Conservation (phyloP, 2,888 invertebrate genomes). For the Rotaria socialis region DNA sequence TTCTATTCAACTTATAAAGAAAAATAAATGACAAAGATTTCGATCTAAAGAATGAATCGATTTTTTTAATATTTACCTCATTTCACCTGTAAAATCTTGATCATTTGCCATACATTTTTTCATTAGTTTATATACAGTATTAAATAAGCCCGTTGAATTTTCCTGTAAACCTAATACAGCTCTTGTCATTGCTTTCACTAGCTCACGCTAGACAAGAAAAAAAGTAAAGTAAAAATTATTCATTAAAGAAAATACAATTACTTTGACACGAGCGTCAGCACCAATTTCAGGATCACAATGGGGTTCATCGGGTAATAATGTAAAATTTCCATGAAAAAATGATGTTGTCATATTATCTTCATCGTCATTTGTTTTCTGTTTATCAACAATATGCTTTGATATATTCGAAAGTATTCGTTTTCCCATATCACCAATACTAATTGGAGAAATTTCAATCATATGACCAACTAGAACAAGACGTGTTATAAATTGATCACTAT, state of each 20-base stretch:
- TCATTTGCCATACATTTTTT: conserved; percentile 31
- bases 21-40: no score
- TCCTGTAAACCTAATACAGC: conserved; percentile 14
- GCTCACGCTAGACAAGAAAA: background rate
- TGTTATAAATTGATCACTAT: conserved; percentile 25
- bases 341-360: background rate
- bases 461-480: conserved; percentile 26
- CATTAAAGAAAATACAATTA: background rate
- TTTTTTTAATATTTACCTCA: background rate
- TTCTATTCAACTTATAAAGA: no score
- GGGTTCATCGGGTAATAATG: conserved; percentile 32
- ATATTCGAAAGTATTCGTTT: background rate
- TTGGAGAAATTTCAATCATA: conserved; percentile 1
- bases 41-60: no score
- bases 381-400: background rate
- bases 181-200: conserved; percentile 18
- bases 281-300: background rate
- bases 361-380: background rate
- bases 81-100: background rate
- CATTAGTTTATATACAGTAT: conserved; percentile 13
- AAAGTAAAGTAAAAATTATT: background rate
- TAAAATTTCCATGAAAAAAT: background rate
- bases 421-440: background rate
- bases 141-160: background rate
- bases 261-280: conserved; percentile 23